Conservation (phyloP, 2,113 vertebrate species). For the Brachyhypopomus occidentalis region DNA sequence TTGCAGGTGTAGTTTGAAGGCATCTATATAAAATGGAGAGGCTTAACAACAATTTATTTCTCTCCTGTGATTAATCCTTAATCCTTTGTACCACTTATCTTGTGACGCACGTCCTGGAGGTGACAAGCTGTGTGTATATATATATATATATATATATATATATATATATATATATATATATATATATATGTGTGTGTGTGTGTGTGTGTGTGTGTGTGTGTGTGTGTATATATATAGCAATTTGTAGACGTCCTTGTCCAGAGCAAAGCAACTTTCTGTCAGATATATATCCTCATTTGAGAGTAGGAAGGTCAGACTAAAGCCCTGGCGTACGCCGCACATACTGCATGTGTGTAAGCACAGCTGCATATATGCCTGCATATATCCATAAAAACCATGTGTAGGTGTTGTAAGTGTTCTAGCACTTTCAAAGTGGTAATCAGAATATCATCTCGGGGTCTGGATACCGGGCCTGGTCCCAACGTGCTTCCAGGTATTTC, state of each 20-base stretch:
- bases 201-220: background rate
- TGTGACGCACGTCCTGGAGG: conserved; percentile 18
- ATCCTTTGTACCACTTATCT: conserved; percentile 28
- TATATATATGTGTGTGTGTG: background rate
- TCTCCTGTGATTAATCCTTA: conserved; percentile 14
- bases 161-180: background rate
- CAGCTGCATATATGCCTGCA: background rate
- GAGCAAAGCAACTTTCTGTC: too few species aligned
- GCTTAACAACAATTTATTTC: conserved; percentile 35
- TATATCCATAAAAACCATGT: background rate
- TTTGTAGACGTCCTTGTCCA: too few species aligned
- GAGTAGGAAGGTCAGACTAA: too few species aligned
- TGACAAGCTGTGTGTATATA: conserved; percentile 1
- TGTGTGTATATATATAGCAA: background rate
- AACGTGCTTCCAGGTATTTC: background rate
- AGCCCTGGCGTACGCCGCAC: too few species aligned
- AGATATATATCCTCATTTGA: background rate
- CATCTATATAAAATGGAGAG: conserved; percentile 34
- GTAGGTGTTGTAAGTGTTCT: background rate
- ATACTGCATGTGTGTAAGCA: too few species aligned
- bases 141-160: background rate
- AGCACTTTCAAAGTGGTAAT: background rate
- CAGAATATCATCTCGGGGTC: background rate
- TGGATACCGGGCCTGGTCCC: too few species aligned
- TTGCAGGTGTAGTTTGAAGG: conserved; percentile 25